Conservation (phyloP, 2,797 vertebrate species). For the Phrynocephalus guinanensis region DNA sequence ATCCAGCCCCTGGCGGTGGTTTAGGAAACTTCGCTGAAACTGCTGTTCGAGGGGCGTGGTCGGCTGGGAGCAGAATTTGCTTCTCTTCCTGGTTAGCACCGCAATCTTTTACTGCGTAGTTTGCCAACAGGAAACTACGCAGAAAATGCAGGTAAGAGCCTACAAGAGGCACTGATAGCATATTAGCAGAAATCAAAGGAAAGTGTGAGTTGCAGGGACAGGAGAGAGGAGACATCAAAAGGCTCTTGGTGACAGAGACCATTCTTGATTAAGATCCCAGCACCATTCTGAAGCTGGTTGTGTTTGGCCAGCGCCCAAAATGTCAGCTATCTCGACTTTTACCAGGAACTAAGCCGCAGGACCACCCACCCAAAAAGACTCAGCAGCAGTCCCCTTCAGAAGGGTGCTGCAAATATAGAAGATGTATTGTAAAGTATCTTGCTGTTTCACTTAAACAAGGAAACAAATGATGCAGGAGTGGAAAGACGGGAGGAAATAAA, state of each 20-base stretch:
- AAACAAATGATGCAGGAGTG: conserved; percentile 70
- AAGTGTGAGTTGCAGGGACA: too few relatives aligned
- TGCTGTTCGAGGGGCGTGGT: too few relatives aligned
- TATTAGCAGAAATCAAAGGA: too few relatives aligned
- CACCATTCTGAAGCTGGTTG: conserved; percentile 18
- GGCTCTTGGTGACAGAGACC: conserved; percentile 1
- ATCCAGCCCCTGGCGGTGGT: too few relatives aligned
- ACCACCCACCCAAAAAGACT: conserved; percentile 55
- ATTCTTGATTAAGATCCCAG: conserved; percentile 4
- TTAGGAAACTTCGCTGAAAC: too few relatives aligned
- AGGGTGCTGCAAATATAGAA: conserved; percentile 12
- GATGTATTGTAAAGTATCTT: conserved; percentile 45
- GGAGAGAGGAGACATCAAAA: background rate
- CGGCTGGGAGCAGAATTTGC: too few relatives aligned
- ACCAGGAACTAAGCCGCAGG: conserved; percentile 54
- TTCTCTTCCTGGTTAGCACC: too few relatives aligned
- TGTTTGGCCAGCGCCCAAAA: conserved; percentile 48
- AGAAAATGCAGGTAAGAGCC: too few relatives aligned
- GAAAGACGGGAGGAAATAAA: conserved; percentile 61
- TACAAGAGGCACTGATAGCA: too few relatives aligned
- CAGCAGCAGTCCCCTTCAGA: conserved; percentile 46
- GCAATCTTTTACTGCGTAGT: too few relatives aligned
- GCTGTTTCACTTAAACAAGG: conserved; percentile 61
- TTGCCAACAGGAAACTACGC: too few relatives aligned
- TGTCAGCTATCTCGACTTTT: conserved; percentile 34